Conservation (phyloP, 2,113 vertebrate species). For the Lepus americanus region DNA sequence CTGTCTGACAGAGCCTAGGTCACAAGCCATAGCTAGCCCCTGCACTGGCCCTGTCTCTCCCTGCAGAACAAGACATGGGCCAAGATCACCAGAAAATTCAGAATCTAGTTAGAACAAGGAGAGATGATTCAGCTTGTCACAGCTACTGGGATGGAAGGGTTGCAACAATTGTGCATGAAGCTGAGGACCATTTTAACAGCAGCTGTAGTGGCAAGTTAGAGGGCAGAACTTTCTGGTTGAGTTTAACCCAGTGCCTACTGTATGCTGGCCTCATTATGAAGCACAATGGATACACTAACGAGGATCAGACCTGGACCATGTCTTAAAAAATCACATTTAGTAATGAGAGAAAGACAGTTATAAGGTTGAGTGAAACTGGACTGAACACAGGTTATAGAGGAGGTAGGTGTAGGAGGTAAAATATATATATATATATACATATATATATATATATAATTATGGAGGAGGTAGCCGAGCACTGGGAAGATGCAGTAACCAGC, state of each 20-base stretch:
- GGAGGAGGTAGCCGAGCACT: background rate
- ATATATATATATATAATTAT: too few species aligned
- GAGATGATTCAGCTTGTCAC: background rate
- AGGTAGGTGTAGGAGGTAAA: too few species aligned
- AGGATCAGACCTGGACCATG: background rate
- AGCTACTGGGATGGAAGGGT: background rate
- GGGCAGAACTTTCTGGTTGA: background rate
- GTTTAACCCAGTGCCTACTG: background rate
- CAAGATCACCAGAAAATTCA: constrained; percentile 11
- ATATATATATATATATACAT: too few species aligned
- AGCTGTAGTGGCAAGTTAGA: background rate
- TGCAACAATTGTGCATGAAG: background rate
- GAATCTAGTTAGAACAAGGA: background rate
- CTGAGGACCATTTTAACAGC: background rate
- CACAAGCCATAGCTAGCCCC: background rate
- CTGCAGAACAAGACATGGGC: background rate
- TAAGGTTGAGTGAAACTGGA: background rate
- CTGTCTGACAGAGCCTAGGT: background rate
- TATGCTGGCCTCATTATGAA: background rate
- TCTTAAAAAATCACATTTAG: constrained; percentile 5
- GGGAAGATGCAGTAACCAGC: background rate
- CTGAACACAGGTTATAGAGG: background rate
- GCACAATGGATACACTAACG: background rate
- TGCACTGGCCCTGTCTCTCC: background rate
- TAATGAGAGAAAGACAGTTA: background rate